These are phyloP conservation scores for Phalloptychus januarius DNA, from an alignment of 2,797 vertebrate species.

Conservation along the genomic window DNA sequence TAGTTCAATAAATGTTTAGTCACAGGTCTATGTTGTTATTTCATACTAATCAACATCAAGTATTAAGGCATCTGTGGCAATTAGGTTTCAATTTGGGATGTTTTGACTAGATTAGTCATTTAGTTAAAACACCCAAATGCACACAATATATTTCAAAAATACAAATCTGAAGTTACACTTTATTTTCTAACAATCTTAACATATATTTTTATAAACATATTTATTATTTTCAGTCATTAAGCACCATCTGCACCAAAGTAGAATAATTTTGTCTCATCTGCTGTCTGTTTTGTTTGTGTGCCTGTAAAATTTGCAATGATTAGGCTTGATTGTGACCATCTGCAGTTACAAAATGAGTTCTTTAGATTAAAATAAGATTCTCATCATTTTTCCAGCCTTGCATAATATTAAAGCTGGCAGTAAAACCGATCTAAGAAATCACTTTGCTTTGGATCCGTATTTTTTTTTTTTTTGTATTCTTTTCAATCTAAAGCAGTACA, in stretches of 20 bases:
- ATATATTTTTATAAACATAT: not conserved
- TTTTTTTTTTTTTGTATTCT: not conserved
- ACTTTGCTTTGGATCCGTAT: not conserved
- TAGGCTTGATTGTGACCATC: slow-evolving; percentile 41
- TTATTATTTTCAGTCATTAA: not conserved
- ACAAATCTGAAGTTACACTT: not conserved
- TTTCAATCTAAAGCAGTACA: not conserved
- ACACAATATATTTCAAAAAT: not conserved
- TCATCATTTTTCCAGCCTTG: not conserved
- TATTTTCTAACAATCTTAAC: not conserved
- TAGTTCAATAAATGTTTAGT: not conserved
- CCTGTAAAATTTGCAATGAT: slow-evolving; percentile 21
- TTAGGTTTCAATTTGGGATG: not conserved
- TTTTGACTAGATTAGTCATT: not conserved
- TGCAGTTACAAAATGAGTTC: slow-evolving; percentile 22
- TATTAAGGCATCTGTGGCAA: not conserved
- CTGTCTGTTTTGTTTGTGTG: slow-evolving; percentile 8
- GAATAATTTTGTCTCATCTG: slow-evolving; percentile 17
- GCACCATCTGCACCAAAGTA: not conserved
- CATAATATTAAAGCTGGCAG: not conserved
- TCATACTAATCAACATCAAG: not conserved
- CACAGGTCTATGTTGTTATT: not conserved
- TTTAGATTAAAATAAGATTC: not conserved
- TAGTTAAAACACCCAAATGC: too few species aligned
- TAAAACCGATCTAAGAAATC: not conserved